These are phyloP conservation scores for Ostrea edulis DNA, from an alignment of 1,140 invertebrate genomes.

Conservation along the genomic window DNA sequence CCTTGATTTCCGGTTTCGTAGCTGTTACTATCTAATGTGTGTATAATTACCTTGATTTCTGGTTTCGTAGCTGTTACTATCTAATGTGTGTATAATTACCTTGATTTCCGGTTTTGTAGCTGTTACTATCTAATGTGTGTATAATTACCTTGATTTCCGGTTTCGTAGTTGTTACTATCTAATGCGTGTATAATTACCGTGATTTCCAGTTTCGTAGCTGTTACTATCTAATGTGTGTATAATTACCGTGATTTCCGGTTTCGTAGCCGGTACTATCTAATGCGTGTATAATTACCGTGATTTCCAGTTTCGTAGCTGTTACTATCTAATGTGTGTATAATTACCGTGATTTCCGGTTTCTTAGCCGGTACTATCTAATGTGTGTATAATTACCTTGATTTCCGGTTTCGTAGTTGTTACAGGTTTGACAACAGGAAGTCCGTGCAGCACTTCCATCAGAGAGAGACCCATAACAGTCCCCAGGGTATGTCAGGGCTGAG, in stretches of 20 bases:
- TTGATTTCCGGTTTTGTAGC: background rate
- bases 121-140: background rate
- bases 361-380: background rate
- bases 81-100: background rate
- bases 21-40: background rate
- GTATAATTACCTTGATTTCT: background rate
- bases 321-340: background rate
- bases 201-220: background rate
- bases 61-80: background rate
- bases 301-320: background rate
- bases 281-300: background rate
- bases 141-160: background rate
- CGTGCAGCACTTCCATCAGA: background rate
- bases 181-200: background rate
- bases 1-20: constrained; percentile 15
- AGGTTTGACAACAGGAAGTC: background rate
- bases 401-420: background rate
- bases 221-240: background rate
- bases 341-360: constrained; percentile 9
- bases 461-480: background rate
- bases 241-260: background rate
- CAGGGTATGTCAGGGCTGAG: background rate
- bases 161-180: constrained; percentile 1
- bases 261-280: background rate
- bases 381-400: background rate